Base-by-base conservation (phyloP, 2,113 vertebrate genomes). In the Coturnix japonica region DNA sequence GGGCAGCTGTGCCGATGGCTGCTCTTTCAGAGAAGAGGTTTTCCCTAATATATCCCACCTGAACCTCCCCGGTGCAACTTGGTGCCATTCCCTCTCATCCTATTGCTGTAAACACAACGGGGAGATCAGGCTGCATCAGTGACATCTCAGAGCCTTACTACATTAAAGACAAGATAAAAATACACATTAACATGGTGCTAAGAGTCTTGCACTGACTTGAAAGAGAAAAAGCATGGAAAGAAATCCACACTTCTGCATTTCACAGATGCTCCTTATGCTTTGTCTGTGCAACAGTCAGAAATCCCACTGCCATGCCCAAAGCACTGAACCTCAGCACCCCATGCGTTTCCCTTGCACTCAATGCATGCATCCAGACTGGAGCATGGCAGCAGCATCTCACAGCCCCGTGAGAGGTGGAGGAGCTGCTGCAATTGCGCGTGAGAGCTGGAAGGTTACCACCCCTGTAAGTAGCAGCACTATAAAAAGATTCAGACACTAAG, bases 401-500 rank as follows among this genome's bases (percentile, higher is more conserved):
- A 23, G 26, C 60, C 37, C 60, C 7, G 17, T 1, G 11, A 11
- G 6, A 39, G 65, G 44, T 8, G 19, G 51, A 26, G 89, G 91
- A 85, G 59, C 10, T 25, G 83, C 85, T 91, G 81, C 80, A 80
- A 89, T 94, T 92, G 85, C 86, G 81, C 53, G 91, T 75, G 47
- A 93, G 95, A 96, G 98, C 97, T 95, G 97, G 97, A 98, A 97
- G 95, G 97, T 96, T 96, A 97, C 97, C 95, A 95, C 96, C 92
- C 94, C 67, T 91, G 49, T 90, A 96, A 98, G 96, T 95, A 92
- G 97, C 96, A 87, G 97, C 89, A 89, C 98, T 99, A 99, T 98
- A 99, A 99, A 99, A 99, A 99, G 98, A 97, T 97, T 98, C 98
- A 98, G 98, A 98, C 97, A 79, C 96, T 94, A 97, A 99, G 98